phyloP scores from a whole-genome alignment of 2,888 invertebrate species.

The Axea sp. region DNA sequence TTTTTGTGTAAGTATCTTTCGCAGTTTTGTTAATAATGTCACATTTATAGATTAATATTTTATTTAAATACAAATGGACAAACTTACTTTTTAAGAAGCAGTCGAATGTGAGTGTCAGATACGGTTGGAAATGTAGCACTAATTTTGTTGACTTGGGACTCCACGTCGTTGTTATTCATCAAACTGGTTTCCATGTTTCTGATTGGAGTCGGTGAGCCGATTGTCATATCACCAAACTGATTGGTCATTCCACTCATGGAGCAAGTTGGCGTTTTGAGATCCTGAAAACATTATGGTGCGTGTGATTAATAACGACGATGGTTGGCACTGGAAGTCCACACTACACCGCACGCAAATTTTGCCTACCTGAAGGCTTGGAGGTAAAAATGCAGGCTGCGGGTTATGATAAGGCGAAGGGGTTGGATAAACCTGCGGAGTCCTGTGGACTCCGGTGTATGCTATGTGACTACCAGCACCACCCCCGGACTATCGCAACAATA shows the following conservation, averaged over 20 bases:
- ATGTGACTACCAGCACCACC: constrained; percentile 76
- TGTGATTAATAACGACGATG: not conserved
- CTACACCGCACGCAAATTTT: constrained; percentile 10
- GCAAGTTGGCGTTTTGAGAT: constrained; percentile 76
- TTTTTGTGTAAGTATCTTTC: too few relatives aligned
- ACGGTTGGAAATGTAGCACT: constrained; percentile 95
- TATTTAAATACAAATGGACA: too few relatives aligned
- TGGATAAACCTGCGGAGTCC: constrained; percentile 78
- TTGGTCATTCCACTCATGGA: constrained; percentile 76
- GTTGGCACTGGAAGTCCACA: constrained; percentile 8
- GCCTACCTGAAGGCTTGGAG: constrained; percentile 77
- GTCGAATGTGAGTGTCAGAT: constrained; percentile 91
- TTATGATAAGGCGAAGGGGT: constrained; percentile 77
- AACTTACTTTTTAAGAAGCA: constrained; percentile 93
- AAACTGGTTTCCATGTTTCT: constrained; percentile 82
- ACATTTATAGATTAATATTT: too few relatives aligned
- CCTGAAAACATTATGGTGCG: constrained; percentile 66
- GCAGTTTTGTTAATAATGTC: too few relatives aligned
- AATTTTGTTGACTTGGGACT: constrained; percentile 88
- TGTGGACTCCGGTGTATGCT: constrained; percentile 76
- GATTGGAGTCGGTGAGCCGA: constrained; percentile 75
- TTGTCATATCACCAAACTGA: constrained; percentile 76
- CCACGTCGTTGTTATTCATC: constrained; percentile 84
- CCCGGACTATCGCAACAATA: constrained; percentile 71
- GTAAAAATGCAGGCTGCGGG: constrained; percentile 79